Evolutionary conservation across 2,113 vertebrate genomes (phyloP).

Genomic region (Phyllopteryx taeniolatus): DNA sequence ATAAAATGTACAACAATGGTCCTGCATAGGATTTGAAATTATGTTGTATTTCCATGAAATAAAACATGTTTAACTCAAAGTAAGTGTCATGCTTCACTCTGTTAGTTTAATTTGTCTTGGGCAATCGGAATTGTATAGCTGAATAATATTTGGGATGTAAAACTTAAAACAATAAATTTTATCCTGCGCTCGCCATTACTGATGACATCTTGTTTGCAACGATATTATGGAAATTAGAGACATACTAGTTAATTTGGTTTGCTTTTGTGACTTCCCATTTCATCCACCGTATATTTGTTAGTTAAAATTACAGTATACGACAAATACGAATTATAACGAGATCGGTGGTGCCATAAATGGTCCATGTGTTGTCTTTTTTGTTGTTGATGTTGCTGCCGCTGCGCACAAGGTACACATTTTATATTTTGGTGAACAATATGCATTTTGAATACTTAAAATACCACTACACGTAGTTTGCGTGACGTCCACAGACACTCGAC

Average conservation of each 20-base stretch:
- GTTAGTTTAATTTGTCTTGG: background rate
- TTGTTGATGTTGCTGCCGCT: too few relatives aligned
- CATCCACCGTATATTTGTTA: too few relatives aligned
- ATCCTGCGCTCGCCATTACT: background rate
- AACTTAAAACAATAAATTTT: background rate
- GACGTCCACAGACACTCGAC: background rate
- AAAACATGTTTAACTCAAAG: conserved; percentile 74
- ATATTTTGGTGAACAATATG: too few relatives aligned
- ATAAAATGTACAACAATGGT: conserved; percentile 74
- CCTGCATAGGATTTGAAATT: conserved; percentile 71
- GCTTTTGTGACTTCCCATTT: too few relatives aligned
- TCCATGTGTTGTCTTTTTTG: too few relatives aligned
- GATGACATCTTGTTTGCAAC: background rate
- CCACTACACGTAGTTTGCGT: background rate
- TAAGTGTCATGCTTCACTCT: background rate
- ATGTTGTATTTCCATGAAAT: conserved; percentile 84
- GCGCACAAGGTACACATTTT: too few relatives aligned
- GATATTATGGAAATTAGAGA: background rate
- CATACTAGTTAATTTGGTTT: too few relatives aligned
- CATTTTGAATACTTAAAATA: too few relatives aligned
- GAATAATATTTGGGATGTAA: background rate
- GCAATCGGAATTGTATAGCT: background rate
- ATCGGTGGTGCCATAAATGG: too few relatives aligned
- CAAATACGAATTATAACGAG: too few relatives aligned
- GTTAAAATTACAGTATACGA: too few relatives aligned